Percentiles rank a stretch among this genome's conserved stretches.
phyloP scores from a whole-genome alignment of 2,888 invertebrate genomes.

The Philonicus albiceps region DNA sequence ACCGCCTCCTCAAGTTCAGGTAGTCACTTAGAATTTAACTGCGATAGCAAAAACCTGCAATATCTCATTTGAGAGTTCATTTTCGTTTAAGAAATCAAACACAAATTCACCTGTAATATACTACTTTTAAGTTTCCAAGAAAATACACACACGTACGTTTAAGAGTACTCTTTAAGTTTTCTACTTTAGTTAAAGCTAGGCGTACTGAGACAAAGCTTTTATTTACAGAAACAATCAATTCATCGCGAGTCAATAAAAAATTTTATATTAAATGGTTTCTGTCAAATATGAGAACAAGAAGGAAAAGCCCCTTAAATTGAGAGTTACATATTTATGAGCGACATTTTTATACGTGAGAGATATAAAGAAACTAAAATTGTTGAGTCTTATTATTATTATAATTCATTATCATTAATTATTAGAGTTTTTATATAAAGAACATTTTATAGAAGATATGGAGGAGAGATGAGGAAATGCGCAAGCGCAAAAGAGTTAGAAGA shows the following conservation, averaged over 20 bases:
- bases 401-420: slow-evolving; percentile 37
- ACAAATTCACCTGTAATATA: slow-evolving; percentile 30
- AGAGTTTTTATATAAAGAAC: slow-evolving; percentile 38
- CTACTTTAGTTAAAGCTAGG: slow-evolving; percentile 4
- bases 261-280: slow-evolving; percentile 19
- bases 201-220: slow-evolving; percentile 11
- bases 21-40: slow-evolving; percentile 50
- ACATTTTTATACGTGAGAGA: slow-evolving; percentile 26
- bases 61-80: slow-evolving; percentile 41
- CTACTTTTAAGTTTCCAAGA: slow-evolving; percentile 6
- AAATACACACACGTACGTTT: slow-evolving; percentile 4
- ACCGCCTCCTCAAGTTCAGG: slow-evolving; percentile 49
- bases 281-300: background rate
- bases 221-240: slow-evolving; percentile 27
- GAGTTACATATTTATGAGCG: slow-evolving; percentile 18
- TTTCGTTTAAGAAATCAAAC: slow-evolving; percentile 32
- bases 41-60: slow-evolving; percentile 47
- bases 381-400: slow-evolving; percentile 38
- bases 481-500: background rate
- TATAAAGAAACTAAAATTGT: slow-evolving; percentile 21
- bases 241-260: slow-evolving; percentile 5
- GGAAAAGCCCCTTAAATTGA: slow-evolving; percentile 2
- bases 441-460: slow-evolving; percentile 27
- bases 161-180: slow-evolving; percentile 23
- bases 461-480: background rate